Evolutionary conservation across 2,113 vertebrate genomes (phyloP).

Genomic region (Nerophis ophidion): DNA sequence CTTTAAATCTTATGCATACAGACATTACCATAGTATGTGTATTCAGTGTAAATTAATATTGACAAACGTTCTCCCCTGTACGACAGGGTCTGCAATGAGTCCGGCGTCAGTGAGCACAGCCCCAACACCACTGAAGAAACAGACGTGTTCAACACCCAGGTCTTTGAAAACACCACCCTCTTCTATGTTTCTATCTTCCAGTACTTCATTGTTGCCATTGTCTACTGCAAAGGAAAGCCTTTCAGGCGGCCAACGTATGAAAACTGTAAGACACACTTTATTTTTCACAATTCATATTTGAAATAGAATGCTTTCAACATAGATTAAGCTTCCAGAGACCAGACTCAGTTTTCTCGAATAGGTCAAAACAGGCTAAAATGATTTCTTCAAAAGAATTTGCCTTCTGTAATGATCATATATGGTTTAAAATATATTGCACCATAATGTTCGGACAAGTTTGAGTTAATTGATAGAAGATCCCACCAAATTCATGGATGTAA

Average conservation of each 20-base stretch:
- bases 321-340: neutral
- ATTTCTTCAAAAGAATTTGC: neutral
- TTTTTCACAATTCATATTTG: no score
- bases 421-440: no score
- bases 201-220: conserved; percentile 89
- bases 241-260: conserved; percentile 95
- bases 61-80: conserved; percentile 1
- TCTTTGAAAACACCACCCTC: conserved; percentile 94
- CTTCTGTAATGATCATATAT: no score
- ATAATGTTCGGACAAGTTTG: no score
- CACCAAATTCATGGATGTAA: no score
- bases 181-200: conserved; percentile 96
- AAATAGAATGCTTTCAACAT: neutral
- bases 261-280: conserved; percentile 77
- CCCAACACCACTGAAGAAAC: conserved; percentile 61
- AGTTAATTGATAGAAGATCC: no score
- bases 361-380: neutral
- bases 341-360: neutral
- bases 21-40: neutral
- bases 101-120: conserved; percentile 34
- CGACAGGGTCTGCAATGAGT: conserved; percentile 75
- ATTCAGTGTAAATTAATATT: neutral
- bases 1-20: no score
- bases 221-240: conserved; percentile 95
- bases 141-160: conserved; percentile 79